Evolutionary conservation across 1,140 invertebrate species (phyloP).

Genomic region (Halictus rubicundus): DNA sequence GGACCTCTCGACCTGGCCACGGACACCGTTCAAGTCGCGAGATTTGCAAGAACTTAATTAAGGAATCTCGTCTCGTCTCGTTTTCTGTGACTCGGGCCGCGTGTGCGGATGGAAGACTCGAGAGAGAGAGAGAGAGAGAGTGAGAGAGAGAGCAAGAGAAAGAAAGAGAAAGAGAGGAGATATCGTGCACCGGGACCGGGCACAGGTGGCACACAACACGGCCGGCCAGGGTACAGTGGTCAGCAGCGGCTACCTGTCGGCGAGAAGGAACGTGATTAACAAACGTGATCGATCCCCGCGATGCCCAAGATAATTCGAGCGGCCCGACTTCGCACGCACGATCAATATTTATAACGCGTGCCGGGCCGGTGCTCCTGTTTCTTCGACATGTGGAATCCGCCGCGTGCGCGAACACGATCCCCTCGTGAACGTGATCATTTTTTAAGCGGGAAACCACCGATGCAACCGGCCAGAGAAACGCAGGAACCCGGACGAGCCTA

Average conservation of each 20-base stretch:
- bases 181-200: slow-evolving; percentile 3
- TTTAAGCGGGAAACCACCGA: background rate
- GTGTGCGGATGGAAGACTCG: background rate
- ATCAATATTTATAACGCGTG: slow-evolving; percentile 58
- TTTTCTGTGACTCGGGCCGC: too few species aligned
- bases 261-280: slow-evolving; percentile 52
- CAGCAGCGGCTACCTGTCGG: slow-evolving; percentile 33
- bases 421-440: slow-evolving; percentile 27
- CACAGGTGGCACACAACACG: slow-evolving; percentile 27
- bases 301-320: slow-evolving; percentile 51
- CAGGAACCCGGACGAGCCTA: background rate
- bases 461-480: background rate
- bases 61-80: slow-evolving; percentile 26
- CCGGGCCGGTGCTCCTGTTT: slow-evolving; percentile 41
- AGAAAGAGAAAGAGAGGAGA: too few species aligned
- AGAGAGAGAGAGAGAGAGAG: too few species aligned
- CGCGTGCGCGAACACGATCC: background rate
- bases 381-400: slow-evolving; percentile 27
- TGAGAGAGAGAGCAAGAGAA: background rate
- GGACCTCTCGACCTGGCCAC: background rate
- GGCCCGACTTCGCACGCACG: slow-evolving; percentile 35
- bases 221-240: background rate
- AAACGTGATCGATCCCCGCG: slow-evolving; percentile 49
- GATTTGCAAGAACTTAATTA: slow-evolving; percentile 13
- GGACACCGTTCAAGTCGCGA: too few species aligned